These are phyloP conservation scores for Antheraea assamensis DNA, from an alignment of 2,888 invertebrate genomes.

Conservation along the genomic window DNA sequence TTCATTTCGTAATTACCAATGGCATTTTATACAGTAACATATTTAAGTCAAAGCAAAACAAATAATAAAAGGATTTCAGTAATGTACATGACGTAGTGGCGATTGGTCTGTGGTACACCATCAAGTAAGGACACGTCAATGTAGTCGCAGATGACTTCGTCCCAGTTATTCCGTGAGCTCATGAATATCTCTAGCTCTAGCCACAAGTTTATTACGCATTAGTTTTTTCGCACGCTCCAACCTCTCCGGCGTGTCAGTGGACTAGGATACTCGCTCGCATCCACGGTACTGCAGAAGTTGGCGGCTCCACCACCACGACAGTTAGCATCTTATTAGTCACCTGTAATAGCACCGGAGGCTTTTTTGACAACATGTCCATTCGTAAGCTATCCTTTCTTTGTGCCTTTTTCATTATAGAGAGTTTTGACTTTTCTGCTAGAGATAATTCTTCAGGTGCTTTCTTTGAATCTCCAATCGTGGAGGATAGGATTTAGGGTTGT, in stretches of 20 bases:
- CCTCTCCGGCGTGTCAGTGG: slow-evolving; percentile 52
- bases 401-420: slow-evolving; percentile 68
- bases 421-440: slow-evolving; percentile 62
- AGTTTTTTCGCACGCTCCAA: slow-evolving; percentile 57
- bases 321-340: slow-evolving; percentile 59
- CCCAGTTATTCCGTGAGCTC: slow-evolving; percentile 71
- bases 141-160: slow-evolving; percentile 69
- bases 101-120: background rate
- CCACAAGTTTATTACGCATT: slow-evolving; percentile 65
- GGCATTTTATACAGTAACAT: background rate
- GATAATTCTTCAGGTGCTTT: slow-evolving; percentile 42
- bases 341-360: slow-evolving; percentile 67
- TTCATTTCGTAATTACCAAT: background rate
- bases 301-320: slow-evolving; percentile 62
- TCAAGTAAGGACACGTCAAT: slow-evolving; percentile 55
- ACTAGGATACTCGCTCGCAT: slow-evolving; percentile 44
- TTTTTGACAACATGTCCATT: slow-evolving; percentile 42
- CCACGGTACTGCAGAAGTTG: slow-evolving; percentile 40
- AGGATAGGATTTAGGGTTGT: slow-evolving; percentile 10
- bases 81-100: background rate
- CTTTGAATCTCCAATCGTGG: slow-evolving; percentile 14
- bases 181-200: slow-evolving; percentile 56
- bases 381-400: slow-evolving; percentile 53
- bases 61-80: background rate
- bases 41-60: background rate